Evolutionary conservation across 1,140 invertebrate genomes (phyloP).

Genomic region (Drosophila gunungcola): DNA sequence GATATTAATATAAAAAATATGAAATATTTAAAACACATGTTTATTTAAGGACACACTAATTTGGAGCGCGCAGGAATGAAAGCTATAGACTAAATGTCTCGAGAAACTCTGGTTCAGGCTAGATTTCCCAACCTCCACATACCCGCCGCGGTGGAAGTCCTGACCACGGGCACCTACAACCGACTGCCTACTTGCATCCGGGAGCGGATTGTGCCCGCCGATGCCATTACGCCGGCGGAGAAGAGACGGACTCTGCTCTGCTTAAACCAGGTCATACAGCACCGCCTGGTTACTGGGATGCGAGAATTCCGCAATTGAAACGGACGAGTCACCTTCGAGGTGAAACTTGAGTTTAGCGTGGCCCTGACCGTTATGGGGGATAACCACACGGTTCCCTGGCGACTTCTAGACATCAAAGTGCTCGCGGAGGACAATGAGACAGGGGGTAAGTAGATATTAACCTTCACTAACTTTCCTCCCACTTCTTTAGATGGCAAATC

Average conservation of each 20-base stretch:
- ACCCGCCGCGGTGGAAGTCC: constrained; percentile 98
- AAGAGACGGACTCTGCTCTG: constrained; percentile 93
- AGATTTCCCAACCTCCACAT: constrained; percentile 98
- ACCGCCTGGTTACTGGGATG: constrained; percentile 97
- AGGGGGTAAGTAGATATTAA: constrained; percentile 87
- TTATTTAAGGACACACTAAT: too few species aligned
- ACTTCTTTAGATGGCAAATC: constrained; percentile 93
- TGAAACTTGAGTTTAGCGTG: constrained; percentile 98
- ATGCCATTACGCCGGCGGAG: constrained; percentile 94
- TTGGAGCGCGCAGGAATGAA: too few species aligned
- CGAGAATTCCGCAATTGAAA: constrained; percentile 96
- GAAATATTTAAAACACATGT: too few species aligned
- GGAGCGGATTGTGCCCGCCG: constrained; percentile 97
- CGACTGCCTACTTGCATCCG: constrained; percentile 96
- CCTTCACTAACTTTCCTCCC: not conserved
- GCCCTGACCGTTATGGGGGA: constrained; percentile 99
- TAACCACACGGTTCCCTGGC: constrained; percentile 95
- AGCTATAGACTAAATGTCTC: too few species aligned
- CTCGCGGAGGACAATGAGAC: constrained; percentile 98
- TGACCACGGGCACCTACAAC: constrained; percentile 96
- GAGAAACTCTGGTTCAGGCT: constrained; percentile 97
- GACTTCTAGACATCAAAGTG: constrained; percentile 96
- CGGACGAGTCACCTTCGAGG: constrained; percentile 96
- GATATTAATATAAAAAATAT: too few species aligned
- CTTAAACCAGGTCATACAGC: constrained; percentile 97